phyloP scores from a whole-genome alignment of 2,888 invertebrate species.

The Empis stercorea region DNA sequence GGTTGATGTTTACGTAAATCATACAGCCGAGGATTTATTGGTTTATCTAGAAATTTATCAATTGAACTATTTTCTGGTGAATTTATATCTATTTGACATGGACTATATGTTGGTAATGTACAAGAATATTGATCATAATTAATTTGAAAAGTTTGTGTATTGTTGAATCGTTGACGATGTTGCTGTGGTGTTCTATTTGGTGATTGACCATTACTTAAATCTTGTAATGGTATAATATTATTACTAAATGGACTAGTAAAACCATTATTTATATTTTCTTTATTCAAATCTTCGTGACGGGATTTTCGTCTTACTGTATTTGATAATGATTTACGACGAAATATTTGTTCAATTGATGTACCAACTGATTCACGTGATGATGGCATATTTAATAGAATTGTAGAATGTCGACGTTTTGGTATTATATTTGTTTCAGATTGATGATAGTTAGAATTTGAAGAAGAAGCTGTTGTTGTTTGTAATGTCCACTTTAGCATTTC shows the following conservation, averaged over 20 bases:
- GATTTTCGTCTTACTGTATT: constrained; percentile 15
- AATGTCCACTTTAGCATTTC: constrained; percentile 10
- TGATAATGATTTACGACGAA: not conserved
- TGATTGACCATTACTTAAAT: constrained; percentile 31
- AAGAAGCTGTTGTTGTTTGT: not conserved
- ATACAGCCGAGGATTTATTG: constrained; percentile 14
- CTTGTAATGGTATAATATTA: constrained; percentile 25
- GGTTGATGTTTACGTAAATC: constrained; percentile 10
- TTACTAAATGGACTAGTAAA: too few species aligned
- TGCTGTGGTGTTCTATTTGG: constrained; percentile 18
- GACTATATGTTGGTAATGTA: constrained; percentile 14
- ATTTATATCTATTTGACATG: constrained; percentile 9
- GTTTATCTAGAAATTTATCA: constrained; percentile 15
- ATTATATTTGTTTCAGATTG: constrained; percentile 4
- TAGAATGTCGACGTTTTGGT: constrained; percentile 4
- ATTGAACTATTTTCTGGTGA: constrained; percentile 10
- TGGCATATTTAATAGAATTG: constrained; percentile 1
- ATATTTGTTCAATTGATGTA: constrained; percentile 1
- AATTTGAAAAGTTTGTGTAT: not conserved
- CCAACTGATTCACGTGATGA: constrained; percentile 1
- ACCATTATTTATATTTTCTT: constrained; percentile 30
- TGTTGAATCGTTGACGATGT: constrained; percentile 9
- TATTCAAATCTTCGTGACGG: constrained; percentile 24
- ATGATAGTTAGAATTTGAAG: not conserved
- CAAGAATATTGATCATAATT: constrained; percentile 4